Evolutionary conservation across 2,888 invertebrate genomes (phyloP), one percentile per base, ranked within the genome.

Genomic region (Pseudococcus longispinus): DNA sequence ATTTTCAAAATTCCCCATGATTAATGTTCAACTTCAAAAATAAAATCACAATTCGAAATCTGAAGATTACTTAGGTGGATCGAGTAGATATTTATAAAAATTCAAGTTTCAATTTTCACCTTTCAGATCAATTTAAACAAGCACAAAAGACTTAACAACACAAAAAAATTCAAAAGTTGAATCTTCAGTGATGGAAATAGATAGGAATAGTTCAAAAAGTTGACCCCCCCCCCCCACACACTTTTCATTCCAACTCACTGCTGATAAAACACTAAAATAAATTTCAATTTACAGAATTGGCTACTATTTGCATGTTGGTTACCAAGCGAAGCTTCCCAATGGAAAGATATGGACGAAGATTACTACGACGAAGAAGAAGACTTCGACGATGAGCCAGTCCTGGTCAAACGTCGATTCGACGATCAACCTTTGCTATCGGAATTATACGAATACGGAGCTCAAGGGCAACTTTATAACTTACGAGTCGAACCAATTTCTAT

Each of bases 281-380:
- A 80, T 80, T 80, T 80, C 13, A 29, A 15, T 42, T 87, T 37
- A 5, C 89, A 89, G 89, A 89, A 89, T 87, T 89, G 89, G 89
- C 89, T 89, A 87, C 88, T 89, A 70, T 89, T 89, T 85, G 89
- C 89, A 32, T 89, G 89, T 84, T 89, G 89, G 89, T 88, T 89
- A 42, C 89, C 89, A 29, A 88, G 88, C 23, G 89, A 89, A 74
- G 87, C 88, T 26, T 88, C 88, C 6, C 88, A 87, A 60, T 89
- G 89, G 89, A 88, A 88, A 65, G 88, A 88, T 37, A 87, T 88
- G 26, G 89, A 89, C 13, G 89, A 89, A n/a, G 89, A 89, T 26
- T 88, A 88, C 46, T 89, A 89, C 55, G 89, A 89, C 55, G 89
- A 89, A 77, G 89, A 89, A 55, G 89, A 89, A 65, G 88, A 88